phyloP scores from a whole-genome alignment of 2,888 invertebrate species.

The Dasypolia templi region DNA sequence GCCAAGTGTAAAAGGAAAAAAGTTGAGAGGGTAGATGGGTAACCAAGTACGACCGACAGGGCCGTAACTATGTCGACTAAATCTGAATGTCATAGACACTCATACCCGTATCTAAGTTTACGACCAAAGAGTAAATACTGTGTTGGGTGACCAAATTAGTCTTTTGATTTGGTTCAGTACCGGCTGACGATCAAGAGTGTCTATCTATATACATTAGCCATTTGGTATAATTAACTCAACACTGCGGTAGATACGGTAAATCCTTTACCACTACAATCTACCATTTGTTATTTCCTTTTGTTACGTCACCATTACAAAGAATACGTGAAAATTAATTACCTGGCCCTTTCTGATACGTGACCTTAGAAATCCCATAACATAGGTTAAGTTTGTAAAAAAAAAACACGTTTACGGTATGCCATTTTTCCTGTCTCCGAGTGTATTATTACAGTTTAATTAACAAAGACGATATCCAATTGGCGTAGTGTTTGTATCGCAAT shows the following conservation, averaged over 20 bases:
- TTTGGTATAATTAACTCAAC: not conserved
- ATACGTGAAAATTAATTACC: not conserved
- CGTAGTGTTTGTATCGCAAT: constrained; percentile 11
- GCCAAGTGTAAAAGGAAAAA: constrained; percentile 12
- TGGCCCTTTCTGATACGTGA: too few relatives aligned
- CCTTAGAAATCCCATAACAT: too few relatives aligned
- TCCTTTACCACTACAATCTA: not conserved
- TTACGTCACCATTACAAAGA: not conserved
- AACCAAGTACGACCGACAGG: not conserved
- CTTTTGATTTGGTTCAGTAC: not conserved
- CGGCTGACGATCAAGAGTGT: not conserved
- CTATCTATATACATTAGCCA: not conserved
- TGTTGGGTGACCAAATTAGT: constrained; percentile 2
- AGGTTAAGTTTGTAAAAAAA: not conserved
- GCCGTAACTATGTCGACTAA: constrained; percentile 1
- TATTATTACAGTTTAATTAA: constrained; percentile 7
- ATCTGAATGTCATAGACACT: not conserved
- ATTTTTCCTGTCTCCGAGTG: not conserved
- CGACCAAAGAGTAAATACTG: not conserved
- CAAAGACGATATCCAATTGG: constrained; percentile 3
- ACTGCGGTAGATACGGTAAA: too few relatives aligned
- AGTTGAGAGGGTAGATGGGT: not conserved
- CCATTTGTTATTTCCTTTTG: not conserved
- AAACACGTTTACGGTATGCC: not conserved
- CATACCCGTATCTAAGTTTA: constrained; percentile 2